Conservation (phyloP, 2,888 invertebrate species). For the Pimpla rufipes region DNA sequence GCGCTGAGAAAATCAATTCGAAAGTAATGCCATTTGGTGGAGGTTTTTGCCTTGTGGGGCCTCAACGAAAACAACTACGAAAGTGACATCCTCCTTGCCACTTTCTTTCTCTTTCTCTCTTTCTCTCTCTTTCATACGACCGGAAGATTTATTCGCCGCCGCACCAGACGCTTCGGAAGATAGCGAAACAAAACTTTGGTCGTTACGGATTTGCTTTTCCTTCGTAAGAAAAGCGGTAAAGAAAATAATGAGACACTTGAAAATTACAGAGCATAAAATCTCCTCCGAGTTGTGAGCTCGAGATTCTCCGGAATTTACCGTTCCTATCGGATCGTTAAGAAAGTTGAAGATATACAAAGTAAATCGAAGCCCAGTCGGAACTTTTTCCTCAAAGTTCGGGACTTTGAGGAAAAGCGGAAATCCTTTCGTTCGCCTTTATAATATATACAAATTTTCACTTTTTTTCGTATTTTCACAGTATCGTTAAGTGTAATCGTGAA, state of each 20-base stretch:
- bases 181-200: slow-evolving; percentile 53
- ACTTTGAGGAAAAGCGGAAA: slow-evolving; percentile 26
- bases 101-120: not conserved
- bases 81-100: not conserved
- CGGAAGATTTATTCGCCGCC: slow-evolving; percentile 15
- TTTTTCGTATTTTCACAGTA: slow-evolving; percentile 33
- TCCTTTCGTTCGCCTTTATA: slow-evolving; percentile 23
- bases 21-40: slow-evolving; percentile 31
- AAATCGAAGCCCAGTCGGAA: slow-evolving; percentile 24
- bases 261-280: slow-evolving; percentile 16
- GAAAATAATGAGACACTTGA: slow-evolving; percentile 15
- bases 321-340: slow-evolving; percentile 17
- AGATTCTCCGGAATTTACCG: slow-evolving; percentile 21
- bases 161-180: slow-evolving; percentile 2
- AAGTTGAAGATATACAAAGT: not conserved
- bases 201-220: slow-evolving; percentile 33
- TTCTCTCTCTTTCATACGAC: slow-evolving; percentile 9
- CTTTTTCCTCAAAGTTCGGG: not conserved
- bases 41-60: not conserved
- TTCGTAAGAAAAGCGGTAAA: slow-evolving; percentile 26
- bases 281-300: slow-evolving; percentile 17
- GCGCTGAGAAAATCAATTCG: slow-evolving; percentile 5
- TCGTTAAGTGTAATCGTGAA: slow-evolving; percentile 43
- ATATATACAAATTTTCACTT: slow-evolving; percentile 58
- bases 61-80: slow-evolving; percentile 1